Evolutionary conservation across 2,888 invertebrate species (phyloP).

Genomic region (Lepidonotus clava): DNA sequence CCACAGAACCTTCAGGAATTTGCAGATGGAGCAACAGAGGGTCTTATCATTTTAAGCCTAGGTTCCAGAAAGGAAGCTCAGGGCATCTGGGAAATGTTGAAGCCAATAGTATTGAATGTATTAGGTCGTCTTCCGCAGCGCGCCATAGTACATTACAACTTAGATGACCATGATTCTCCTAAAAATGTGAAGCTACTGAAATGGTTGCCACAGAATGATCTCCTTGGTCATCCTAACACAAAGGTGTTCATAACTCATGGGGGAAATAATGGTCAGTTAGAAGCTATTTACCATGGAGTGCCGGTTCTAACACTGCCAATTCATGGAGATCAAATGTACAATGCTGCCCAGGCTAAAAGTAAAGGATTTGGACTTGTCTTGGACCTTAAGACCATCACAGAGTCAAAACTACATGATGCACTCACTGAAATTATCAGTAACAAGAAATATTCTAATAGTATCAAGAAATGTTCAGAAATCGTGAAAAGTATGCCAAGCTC

Average conservation of each 20-base stretch:
- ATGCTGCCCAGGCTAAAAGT: neutral
- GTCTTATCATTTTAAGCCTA: too few species aligned
- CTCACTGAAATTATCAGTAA: neutral
- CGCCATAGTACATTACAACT: too few species aligned
- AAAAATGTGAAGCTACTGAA: neutral
- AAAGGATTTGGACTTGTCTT: neutral
- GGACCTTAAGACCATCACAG: neutral
- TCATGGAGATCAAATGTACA: neutral
- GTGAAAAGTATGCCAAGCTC: neutral
- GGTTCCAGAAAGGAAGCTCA: too few species aligned
- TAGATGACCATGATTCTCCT: too few species aligned
- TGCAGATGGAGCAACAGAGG: too few species aligned
- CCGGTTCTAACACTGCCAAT: neutral
- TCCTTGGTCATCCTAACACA: neutral
- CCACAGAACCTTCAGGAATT: too few species aligned
- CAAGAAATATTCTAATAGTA: neutral
- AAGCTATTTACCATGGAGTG: neutral
- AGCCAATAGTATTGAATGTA: too few species aligned
- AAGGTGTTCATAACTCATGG: neutral
- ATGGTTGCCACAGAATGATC: constrained; percentile 10
- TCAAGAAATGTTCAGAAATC: neutral
- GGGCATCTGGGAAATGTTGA: too few species aligned
- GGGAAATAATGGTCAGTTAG: neutral
- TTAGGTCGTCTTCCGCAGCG: too few species aligned
- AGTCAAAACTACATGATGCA: neutral